A percentile compares a stretch with the other conserved stretches of the same genome.
Conservation (phyloP, 2,797 vertebrate genomes). For the Apogon hyalosoma region DNA sequence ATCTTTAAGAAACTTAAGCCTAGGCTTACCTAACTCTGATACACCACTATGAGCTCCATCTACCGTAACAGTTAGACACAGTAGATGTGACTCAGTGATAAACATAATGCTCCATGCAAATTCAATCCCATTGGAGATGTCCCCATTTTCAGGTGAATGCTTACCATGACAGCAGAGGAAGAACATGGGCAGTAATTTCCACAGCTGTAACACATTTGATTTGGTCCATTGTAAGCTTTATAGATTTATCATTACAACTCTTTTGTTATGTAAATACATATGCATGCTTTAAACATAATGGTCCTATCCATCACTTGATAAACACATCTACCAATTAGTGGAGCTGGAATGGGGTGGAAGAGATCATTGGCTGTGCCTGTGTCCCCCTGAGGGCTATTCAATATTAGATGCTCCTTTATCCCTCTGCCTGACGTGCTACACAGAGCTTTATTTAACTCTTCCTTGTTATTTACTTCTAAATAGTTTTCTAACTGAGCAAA, state of each 20-base stretch:
- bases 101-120: constrained; percentile 66
- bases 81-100: constrained; percentile 55
- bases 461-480: constrained; percentile 12
- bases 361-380: constrained; percentile 8
- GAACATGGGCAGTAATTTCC: constrained; percentile 39
- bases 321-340: constrained; percentile 34
- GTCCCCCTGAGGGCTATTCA: constrained; percentile 7
- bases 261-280: constrained; percentile 42
- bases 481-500: constrained; percentile 8
- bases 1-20: constrained; percentile 31
- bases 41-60: constrained; percentile 31
- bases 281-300: constrained; percentile 4
- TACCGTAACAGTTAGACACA: constrained; percentile 49
- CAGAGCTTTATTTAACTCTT: constrained; percentile 8
- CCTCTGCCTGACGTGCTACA: constrained; percentile 1
- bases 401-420: constrained; percentile 17
- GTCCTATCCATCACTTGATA: constrained; percentile 30
- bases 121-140: constrained; percentile 66
- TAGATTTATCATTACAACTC: constrained; percentile 7
- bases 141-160: constrained; percentile 70
- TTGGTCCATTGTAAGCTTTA: constrained; percentile 23
- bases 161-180: constrained; percentile 52
- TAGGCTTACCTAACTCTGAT: constrained; percentile 39
- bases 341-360: not conserved
- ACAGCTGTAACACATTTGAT: constrained; percentile 56